These are phyloP conservation scores for Ericerus pela DNA, from an alignment of 1,140 invertebrate species.

Conservation along the genomic window DNA sequence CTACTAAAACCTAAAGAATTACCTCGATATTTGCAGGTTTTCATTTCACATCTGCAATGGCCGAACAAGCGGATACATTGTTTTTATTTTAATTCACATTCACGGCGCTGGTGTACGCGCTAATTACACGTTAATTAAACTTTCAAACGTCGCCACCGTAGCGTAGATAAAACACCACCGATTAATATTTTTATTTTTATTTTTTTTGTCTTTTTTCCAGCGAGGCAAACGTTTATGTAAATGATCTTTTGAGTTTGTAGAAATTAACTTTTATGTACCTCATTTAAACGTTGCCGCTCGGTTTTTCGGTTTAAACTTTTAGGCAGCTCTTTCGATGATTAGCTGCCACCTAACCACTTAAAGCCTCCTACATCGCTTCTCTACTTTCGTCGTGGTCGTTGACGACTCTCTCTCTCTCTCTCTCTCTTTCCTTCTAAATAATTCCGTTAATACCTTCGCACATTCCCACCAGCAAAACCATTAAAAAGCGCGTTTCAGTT, in stretches of 20 bases:
- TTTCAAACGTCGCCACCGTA: too few relatives aligned
- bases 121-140: too few relatives aligned
- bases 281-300: slow-evolving; percentile 10
- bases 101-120: too few relatives aligned
- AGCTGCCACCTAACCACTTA: slow-evolving; percentile 7
- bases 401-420: too few relatives aligned
- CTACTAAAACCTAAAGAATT: too few relatives aligned
- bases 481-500: slow-evolving; percentile 9
- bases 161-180: slow-evolving; percentile 5
- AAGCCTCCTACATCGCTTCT: too few relatives aligned
- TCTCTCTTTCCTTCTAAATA: neutral
- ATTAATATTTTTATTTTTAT: slow-evolving; percentile 8
- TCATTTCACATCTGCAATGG: too few relatives aligned
- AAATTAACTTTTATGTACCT: slow-evolving; percentile 11
- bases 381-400: too few relatives aligned
- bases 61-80: too few relatives aligned
- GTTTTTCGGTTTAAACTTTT: slow-evolving; percentile 5
- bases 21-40: too few relatives aligned
- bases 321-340: slow-evolving; percentile 2
- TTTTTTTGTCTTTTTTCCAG: too few relatives aligned
- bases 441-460: slow-evolving; percentile 3
- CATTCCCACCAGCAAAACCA: slow-evolving; percentile 9
- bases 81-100: too few relatives aligned
- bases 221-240: slow-evolving; percentile 11
- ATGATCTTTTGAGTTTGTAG: slow-evolving; percentile 8